Evolutionary conservation across 1,140 invertebrate genomes (phyloP), one percentile per base, ranked within the genome.

Genomic region (Drosophila baimaii): DNA sequence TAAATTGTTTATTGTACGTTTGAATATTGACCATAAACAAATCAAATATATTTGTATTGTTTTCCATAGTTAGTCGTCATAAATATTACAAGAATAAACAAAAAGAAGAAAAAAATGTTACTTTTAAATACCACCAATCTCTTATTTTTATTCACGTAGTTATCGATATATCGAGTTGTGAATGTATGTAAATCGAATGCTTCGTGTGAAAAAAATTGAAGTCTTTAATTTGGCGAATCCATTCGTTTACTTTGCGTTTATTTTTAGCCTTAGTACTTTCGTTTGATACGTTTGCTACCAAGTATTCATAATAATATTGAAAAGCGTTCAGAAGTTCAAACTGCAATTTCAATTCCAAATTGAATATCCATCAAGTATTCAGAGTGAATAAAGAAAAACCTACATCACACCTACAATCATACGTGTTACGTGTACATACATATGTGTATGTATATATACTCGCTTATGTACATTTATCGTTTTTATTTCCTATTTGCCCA

Each of bases 391-490:
- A 66, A 69, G 64, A 46, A 70, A 69, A 70, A 25, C 41, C 51
- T 56, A 56, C 51, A 70, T 71, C 52, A 71, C 68, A 71, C 39
- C 33, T 58, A 71, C 52, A 68, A 66, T 39, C 29, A 71, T 71
- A 47, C 49, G 65, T 69, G 68, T 71, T 71, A 71, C 68, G 66
- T 71, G 66, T 57, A 57, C 68, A 71, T 71, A 71, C 68, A 71
- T 71, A 71, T 71, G 68, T 71, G 68, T 71, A 71, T 71, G 68
- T 71, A 71, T 57, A 61, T 68, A 71, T 71, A 41, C 46, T 62
- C 23, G 37, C 57, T 68, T 69, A 68, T 51, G 63, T 69, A 69
- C 46, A 68, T 54, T 65, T 23, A 37, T 58, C 66, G 65, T 71
- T 71, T 44, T 57, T 39, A 39, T 71, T 71, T 71, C 65, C 68